Conservation (phyloP, 2,113 vertebrate species). For the Danio rerio region DNA sequence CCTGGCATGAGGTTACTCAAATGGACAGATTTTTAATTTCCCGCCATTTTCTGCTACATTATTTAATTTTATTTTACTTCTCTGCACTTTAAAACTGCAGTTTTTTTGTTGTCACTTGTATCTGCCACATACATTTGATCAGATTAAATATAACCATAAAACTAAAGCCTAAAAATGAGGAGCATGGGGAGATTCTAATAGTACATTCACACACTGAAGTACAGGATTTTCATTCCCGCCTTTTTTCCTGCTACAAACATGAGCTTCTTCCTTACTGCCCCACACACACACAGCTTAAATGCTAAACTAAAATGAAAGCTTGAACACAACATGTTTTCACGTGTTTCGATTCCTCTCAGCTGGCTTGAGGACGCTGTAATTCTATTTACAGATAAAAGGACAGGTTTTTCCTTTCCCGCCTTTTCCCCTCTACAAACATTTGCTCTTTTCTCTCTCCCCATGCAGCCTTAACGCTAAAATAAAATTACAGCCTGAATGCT, state of each 20-base stretch:
- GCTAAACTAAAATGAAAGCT: constrained; percentile 19
- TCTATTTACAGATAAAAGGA: constrained; percentile 16
- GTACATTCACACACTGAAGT: constrained; percentile 17
- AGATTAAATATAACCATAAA: no score
- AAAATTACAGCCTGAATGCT: constrained; percentile 66
- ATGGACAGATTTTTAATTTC: not conserved
- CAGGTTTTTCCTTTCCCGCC: constrained; percentile 68
- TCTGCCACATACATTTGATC: no score
- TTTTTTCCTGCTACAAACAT: constrained; percentile 76
- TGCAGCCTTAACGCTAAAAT: constrained; percentile 62
- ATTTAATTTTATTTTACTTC: no score
- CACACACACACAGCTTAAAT: not conserved
- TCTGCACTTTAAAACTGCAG: no score
- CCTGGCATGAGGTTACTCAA: not conserved
- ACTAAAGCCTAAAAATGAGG: no score
- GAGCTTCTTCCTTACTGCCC: constrained; percentile 57
- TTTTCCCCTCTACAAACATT: constrained; percentile 77
- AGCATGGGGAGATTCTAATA: no score
- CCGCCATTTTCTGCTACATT: no score
- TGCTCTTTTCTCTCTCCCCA: constrained; percentile 55
- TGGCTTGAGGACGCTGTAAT: not conserved
- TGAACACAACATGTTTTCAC: not conserved
- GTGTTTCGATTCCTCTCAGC: not conserved
- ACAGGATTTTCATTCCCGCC: constrained; percentile 69
- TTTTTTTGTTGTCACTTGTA: no score